Conservation (phyloP, 2,113 vertebrate genomes). For the Anolis sagrei region DNA sequence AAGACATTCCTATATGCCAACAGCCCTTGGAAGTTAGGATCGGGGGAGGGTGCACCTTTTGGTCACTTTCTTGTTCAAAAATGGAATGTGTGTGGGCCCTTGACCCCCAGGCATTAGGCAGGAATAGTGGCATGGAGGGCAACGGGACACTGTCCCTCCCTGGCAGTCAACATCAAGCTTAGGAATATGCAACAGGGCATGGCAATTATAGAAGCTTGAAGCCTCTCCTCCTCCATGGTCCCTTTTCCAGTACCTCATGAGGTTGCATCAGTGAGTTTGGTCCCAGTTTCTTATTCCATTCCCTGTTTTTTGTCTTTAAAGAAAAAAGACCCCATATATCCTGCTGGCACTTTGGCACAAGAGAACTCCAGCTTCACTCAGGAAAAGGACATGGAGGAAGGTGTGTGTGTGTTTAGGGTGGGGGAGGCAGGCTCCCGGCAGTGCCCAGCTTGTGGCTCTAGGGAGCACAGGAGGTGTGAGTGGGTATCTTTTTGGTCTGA, state of each 20-base stretch:
- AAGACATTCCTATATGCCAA: conserved; percentile 11
- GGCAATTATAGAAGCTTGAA: neutral
- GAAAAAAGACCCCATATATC: conserved; percentile 8
- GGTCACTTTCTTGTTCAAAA: neutral
- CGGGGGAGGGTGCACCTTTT: neutral
- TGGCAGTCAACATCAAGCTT: neutral
- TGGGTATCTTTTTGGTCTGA: conserved; percentile 28
- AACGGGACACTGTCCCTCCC: neutral
- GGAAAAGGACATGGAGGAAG: neutral
- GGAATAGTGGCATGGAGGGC: neutral
- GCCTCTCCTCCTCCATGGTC: neutral
- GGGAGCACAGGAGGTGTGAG: conserved; percentile 23
- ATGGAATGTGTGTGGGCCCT: conserved; percentile 14
- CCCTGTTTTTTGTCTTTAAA: neutral
- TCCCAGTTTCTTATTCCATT: conserved; percentile 55
- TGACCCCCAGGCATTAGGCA: neutral
- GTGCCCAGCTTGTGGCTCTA: conserved; percentile 13
- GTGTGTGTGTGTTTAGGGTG: no score
- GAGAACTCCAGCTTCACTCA: conserved; percentile 43
- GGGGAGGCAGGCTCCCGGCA: conserved; percentile 28
- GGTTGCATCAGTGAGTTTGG: conserved; percentile 72
- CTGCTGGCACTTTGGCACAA: conserved; percentile 53
- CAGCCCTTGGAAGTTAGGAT: conserved; percentile 28
- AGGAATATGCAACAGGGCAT: conserved; percentile 33
- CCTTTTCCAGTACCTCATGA: conserved; percentile 49